Percentiles rank a stretch among this genome's conserved stretches.
These are phyloP conservation scores for Holothuria leucospilota DNA, from an alignment of 53 echinoderm and acorn worm genomes.

Conservation along the genomic window DNA sequence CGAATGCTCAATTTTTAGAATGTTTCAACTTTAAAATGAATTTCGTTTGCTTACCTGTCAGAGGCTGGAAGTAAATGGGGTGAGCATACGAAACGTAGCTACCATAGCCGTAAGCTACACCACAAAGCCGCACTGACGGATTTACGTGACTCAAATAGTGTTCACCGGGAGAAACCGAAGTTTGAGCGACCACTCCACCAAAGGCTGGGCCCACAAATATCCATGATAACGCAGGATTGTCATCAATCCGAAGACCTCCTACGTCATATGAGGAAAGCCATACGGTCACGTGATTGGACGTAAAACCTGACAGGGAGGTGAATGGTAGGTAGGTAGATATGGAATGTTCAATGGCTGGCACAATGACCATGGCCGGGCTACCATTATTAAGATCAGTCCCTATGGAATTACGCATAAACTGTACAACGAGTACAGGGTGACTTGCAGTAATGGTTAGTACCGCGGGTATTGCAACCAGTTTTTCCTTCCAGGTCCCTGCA, in stretches of 20 bases:
- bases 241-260: not conserved
- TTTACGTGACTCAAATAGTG: slow-evolving; percentile 8
- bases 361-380: slow-evolving; percentile 11
- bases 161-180: not conserved
- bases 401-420: not conserved
- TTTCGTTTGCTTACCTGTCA: slow-evolving; percentile 8
- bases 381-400: not conserved
- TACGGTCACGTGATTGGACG: slow-evolving; percentile 1
- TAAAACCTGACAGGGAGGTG: not conserved
- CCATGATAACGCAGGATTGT: not conserved
- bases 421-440: slow-evolving; percentile 25
- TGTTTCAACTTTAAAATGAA: too few species aligned
- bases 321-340: not conserved
- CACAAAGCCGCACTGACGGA: slow-evolving; percentile 29
- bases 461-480: not conserved
- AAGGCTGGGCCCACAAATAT: not conserved
- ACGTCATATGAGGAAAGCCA: slow-evolving; percentile 9
- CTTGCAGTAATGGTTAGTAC: slow-evolving; percentile 1
- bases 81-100: not conserved
- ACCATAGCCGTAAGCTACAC: not conserved
- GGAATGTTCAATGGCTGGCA: slow-evolving; percentile 15
- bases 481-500: not conserved
- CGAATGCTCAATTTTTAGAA: too few species aligned
- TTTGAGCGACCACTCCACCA: slow-evolving; percentile 2
- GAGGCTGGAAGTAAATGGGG: slow-evolving; percentile 13